Conservation (phyloP, 2,888 invertebrate species). For the Thereva nobilitata region DNA sequence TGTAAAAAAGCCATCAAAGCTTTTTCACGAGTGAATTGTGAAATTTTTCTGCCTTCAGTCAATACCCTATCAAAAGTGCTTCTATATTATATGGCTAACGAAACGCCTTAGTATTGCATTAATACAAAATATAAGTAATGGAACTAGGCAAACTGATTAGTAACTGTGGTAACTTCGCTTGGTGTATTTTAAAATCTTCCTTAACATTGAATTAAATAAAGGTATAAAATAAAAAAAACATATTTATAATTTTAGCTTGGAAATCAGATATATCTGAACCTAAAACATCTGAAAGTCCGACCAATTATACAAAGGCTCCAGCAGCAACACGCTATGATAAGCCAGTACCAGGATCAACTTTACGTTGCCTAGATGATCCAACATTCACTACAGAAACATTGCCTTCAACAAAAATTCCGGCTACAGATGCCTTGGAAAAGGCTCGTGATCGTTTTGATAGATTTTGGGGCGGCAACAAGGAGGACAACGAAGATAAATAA, state of each 20-base stretch:
- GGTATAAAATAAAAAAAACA: constrained; percentile 1
- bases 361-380: constrained; percentile 63
- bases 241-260: constrained; percentile 48
- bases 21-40: too few species aligned
- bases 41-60: too few species aligned
- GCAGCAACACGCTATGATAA: constrained; percentile 49
- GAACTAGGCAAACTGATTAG: too few species aligned
- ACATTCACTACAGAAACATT: constrained; percentile 56
- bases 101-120: too few species aligned
- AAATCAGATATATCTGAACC: constrained; percentile 39
- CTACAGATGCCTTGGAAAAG: constrained; percentile 77
- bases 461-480: constrained; percentile 77
- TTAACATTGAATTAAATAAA: background rate
- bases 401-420: constrained; percentile 49
- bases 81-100: too few species aligned
- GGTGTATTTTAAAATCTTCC: too few species aligned
- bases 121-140: too few species aligned
- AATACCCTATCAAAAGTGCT: too few species aligned
- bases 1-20: too few species aligned
- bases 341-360: constrained; percentile 60
- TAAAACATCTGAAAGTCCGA: constrained; percentile 41
- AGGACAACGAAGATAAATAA: constrained; percentile 58
- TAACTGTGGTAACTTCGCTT: too few species aligned
- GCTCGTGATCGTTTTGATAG: constrained; percentile 83
- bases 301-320: constrained; percentile 53